phyloP scores from a whole-genome alignment of 1,140 invertebrate species.

The Vanessa atalanta region DNA sequence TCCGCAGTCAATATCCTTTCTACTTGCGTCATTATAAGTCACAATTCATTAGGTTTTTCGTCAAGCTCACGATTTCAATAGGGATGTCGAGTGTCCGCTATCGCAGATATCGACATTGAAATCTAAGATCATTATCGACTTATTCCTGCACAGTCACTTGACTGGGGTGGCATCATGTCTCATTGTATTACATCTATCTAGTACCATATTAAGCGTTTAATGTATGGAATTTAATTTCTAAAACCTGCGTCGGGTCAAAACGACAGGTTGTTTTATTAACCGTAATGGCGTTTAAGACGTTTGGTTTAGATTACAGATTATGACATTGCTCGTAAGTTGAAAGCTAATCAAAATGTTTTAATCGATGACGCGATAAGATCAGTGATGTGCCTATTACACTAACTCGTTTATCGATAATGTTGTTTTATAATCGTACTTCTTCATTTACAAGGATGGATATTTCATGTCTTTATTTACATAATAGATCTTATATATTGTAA shows the following conservation, averaged over 20 bases:
- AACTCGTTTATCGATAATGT: conserved; percentile 37
- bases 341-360: conserved; percentile 81
- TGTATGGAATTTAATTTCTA: conserved; percentile 77
- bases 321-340: conserved; percentile 78
- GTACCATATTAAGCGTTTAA: conserved; percentile 74
- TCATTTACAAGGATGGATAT: not conserved
- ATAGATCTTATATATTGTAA: not conserved
- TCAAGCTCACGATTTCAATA: conserved; percentile 76
- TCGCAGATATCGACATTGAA: conserved; percentile 69
- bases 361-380: conserved; percentile 76
- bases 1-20: conserved; percentile 61
- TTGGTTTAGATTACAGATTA: conserved; percentile 64
- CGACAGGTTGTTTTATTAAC: conserved; percentile 52
- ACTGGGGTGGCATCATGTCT: conserved; percentile 76
- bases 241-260: conserved; percentile 54
- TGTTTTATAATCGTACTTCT: conserved; percentile 25
- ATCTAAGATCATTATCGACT: conserved; percentile 76
- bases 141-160: conserved; percentile 78
- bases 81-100: conserved; percentile 74
- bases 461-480: not conserved
- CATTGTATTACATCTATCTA: conserved; percentile 72
- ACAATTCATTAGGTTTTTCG: conserved; percentile 79
- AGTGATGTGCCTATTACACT: conserved; percentile 52
- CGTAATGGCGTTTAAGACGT: conserved; percentile 67
- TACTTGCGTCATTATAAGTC: conserved; percentile 75